Evolutionary conservation across 2,888 invertebrate species (phyloP), one percentile per base, ranked within the genome.

Genomic region (Hirtodrosophila histrioides): DNA sequence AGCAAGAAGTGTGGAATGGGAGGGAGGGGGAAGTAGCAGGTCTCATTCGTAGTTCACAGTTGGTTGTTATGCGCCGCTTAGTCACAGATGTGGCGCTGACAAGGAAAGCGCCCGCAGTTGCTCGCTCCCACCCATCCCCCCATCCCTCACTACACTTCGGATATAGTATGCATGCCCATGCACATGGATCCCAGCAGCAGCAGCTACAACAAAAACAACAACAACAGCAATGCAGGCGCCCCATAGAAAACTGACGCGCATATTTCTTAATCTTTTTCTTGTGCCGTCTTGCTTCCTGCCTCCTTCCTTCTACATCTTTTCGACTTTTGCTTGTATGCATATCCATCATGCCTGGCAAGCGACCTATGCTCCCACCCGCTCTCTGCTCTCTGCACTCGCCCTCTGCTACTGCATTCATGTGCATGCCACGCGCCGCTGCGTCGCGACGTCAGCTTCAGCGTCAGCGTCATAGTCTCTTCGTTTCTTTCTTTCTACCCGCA

Each of bases 231-330:
- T 57, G 54, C 17, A 68, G 56, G 63, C 55, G 61, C 64, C 45
- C 69, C 58, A 60, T 69, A 69, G 69, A 78, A 69, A 73, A 62
- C 60, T 73, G 73, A 69, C 74, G 75, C 78, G 73, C 78, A 86
- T 78, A 81, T 83, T 86, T 83, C 82, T 83, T 83, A 78, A 83
- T 86, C 82, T 83, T 81, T 86, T 84, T 72, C 81, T 86, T 86
- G 71, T 51, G 61, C 70, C 72, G 53, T 41, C 62, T 64, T 72
- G 62, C 68, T 53, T 50, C 56, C 48, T 55, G 33, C 36, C 17
- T 31, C 36, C 53, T 50, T 56, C n/a, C 27, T 6, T 3, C 27
- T 5, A 2, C 27, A 27, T 27, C 27, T 27, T 27, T 3, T 27
- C 6, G 27, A 31, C 51, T 49, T 46, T 50, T 43, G 73, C 45